Conservation (phyloP, 2,797 vertebrate genomes). For the Cheirogaleus major region DNA sequence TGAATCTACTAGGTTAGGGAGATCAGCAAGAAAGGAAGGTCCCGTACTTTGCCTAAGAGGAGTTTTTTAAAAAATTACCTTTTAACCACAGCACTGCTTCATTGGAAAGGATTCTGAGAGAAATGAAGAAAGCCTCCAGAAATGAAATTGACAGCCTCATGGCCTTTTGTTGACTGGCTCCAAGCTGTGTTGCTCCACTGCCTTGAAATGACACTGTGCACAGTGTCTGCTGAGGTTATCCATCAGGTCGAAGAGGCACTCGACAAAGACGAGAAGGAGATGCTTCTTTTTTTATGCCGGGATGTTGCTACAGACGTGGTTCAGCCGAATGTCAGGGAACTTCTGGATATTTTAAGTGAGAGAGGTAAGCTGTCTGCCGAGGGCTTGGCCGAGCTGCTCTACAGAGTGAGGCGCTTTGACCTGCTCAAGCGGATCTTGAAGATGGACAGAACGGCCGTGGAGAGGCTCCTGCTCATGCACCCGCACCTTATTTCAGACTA, state of each 20-base stretch:
- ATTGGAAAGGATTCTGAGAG: slow-evolving; percentile 44
- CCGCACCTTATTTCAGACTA: slow-evolving; percentile 87
- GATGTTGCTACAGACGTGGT: slow-evolving; percentile 79
- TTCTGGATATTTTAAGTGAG: slow-evolving; percentile 83
- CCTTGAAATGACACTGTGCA: slow-evolving; percentile 78
- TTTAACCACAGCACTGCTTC: slow-evolving; percentile 47
- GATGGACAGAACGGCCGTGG: slow-evolving; percentile 82
- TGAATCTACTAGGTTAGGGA: neutral
- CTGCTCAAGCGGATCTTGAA: slow-evolving; percentile 88
- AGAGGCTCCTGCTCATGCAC: slow-evolving; percentile 79
- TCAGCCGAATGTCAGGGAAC: slow-evolving; percentile 78
- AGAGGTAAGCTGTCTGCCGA: slow-evolving; percentile 62
- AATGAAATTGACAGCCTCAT: neutral
- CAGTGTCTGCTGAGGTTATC: slow-evolving; percentile 83
- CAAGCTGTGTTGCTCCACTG: neutral
- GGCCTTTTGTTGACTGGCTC: slow-evolving; percentile 71
- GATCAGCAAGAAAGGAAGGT: neutral
- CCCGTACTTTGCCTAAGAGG: neutral
- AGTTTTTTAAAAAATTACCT: neutral
- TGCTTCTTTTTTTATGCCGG: slow-evolving; percentile 89
- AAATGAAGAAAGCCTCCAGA: slow-evolving; percentile 61
- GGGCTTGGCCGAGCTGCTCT: slow-evolving; percentile 88
- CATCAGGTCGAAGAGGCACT: slow-evolving; percentile 89
- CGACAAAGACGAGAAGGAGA: slow-evolving; percentile 87
- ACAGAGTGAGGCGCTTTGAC: slow-evolving; percentile 90